Base-by-base conservation (phyloP, 2,113 vertebrate species). In the Protobothrops flavoviridis region DNA sequence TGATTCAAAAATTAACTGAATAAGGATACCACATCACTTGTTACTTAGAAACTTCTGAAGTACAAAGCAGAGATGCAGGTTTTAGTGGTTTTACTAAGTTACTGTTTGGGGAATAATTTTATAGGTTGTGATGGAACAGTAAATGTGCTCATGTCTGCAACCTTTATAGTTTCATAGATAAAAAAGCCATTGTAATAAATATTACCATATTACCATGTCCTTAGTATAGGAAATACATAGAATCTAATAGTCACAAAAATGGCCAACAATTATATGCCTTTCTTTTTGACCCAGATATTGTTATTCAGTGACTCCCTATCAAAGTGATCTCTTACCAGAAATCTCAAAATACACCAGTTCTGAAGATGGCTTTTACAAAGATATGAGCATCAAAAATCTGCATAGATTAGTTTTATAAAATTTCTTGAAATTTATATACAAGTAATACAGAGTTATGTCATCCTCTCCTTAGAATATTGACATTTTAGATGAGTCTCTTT, bases 261-360 rank as follows among this genome's bases (percentile, higher is more conserved):
- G 94, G 94, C 52, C 61, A 95, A 93, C 85, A 94, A 94, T 95
- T 94, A 95, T 0, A 0, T 95, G 88, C 85, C 33, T 92, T 61
- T 59, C 45, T 53, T 88, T 95, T 94, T 94, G 93, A 92, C 81
- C 94, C 96, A 91, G 20, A 90, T 12, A 61, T 39, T 95, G 95
- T 50, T 69, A 81, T 92, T 94, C 94, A 95, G 85, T 94, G 87
- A 88, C 91, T 96, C 39, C 64, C 55, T 91, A 81, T 81, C 6
- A 95, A 95, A 95, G 90, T 95, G 91, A 81, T 92, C 90, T 95
- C 90, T 93, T 89, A 91, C 93, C 90, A 85, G 45, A 93, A 85
- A 91, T 95, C 93, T 56, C 93, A 92, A 43, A 91, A 92, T 95
- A 91, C 92, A 74, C 74, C 90, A 95, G 93, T 93, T 95, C 74